Evolutionary conservation across 2,113 vertebrate species (phyloP), one percentile per base, ranked within the genome.

Genomic region (Tetrax tetrax): DNA sequence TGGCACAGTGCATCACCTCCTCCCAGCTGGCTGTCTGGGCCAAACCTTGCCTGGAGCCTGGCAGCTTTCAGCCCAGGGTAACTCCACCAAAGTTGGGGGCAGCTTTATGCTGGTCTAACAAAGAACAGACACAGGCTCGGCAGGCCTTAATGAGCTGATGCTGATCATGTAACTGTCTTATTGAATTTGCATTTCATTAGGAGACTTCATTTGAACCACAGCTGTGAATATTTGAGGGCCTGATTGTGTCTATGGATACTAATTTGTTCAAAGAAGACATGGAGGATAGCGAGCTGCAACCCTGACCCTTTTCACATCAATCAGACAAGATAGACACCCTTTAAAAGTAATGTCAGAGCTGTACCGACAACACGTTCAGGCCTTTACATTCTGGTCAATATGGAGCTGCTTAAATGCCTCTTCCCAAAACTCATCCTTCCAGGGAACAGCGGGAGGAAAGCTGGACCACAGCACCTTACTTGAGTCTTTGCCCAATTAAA

Each of bases 161-260:
- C 95, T 97, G 96, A 94, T 96, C 95, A 96, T 97, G 95, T 96
- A 97, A 95, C 95, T 96, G 96, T 96, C 91, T 97, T 96, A 95
- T 70, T 96, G 95, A 97, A 97, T 97, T 96, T 96, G 96, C 96
- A 97, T 96, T 97, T 96, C 96, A 97, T 96, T 97, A 96, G 84
- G 90, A 95, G 89, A 95, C 91, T 96, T 97, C 96, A 96, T 96
- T 95, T 96, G 96, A 96, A 96, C 90, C 94, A 96, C 95, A 96
- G 95, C 96, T 97, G 94, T 95, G 96, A 96, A 96, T 96, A 95
- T 97, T 91, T 91, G 95, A 95, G 91, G 86, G 81, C 57, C 77
- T 95, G 95, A 95, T 95, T 97, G 91, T 96, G 92, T 95, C 96
- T 95, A 94, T 89, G 96, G 96, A 95, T 96, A 93, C 95, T 96